Conservation (phyloP, 2,797 vertebrate species). For the Carapus acus region DNA sequence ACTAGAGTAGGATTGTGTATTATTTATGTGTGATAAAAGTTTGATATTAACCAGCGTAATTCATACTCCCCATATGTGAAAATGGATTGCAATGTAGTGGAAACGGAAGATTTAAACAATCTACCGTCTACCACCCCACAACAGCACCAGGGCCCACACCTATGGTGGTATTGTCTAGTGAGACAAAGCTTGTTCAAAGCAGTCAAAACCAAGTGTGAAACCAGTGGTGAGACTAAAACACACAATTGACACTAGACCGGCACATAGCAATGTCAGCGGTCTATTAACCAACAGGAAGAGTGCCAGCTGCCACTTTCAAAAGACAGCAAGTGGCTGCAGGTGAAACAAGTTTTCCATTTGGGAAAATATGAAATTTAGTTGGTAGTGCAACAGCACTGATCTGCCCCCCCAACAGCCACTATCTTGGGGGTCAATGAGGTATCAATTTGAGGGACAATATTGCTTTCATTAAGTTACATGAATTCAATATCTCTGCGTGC, state of each 20-base stretch:
- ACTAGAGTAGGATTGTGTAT: conserved; percentile 26
- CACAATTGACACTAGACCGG: conserved; percentile 9
- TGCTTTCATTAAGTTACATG: conserved; percentile 61
- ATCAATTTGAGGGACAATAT: conserved; percentile 60
- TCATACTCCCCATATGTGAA: conserved; percentile 2
- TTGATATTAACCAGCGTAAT: conserved; percentile 20
- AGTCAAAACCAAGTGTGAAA: conserved; percentile 30
- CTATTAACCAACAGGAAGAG: conserved; percentile 23
- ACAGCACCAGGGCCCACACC: conserved; percentile 14
- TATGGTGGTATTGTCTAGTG: conserved; percentile 16
- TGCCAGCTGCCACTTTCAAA: conserved; percentile 41
- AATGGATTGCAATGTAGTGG: background rate
- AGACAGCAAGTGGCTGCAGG: conserved; percentile 16
- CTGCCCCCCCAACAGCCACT: conserved; percentile 38
- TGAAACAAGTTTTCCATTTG: conserved; percentile 30
- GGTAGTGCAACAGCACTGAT: conserved; percentile 53
- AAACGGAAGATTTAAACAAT: conserved; percentile 15
- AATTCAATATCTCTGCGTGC: conserved; percentile 45
- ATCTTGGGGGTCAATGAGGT: conserved; percentile 52
- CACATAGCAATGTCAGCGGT: conserved; percentile 29
- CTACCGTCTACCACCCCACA: conserved; percentile 6
- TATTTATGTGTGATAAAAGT: conserved; percentile 9
- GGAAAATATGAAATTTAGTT: conserved; percentile 35
- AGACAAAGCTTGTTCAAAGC: conserved; percentile 27
- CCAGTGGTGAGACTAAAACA: conserved; percentile 63